Evolutionary conservation across 2,113 vertebrate species (phyloP).

Genomic region (Syrrhaptes paradoxus): DNA sequence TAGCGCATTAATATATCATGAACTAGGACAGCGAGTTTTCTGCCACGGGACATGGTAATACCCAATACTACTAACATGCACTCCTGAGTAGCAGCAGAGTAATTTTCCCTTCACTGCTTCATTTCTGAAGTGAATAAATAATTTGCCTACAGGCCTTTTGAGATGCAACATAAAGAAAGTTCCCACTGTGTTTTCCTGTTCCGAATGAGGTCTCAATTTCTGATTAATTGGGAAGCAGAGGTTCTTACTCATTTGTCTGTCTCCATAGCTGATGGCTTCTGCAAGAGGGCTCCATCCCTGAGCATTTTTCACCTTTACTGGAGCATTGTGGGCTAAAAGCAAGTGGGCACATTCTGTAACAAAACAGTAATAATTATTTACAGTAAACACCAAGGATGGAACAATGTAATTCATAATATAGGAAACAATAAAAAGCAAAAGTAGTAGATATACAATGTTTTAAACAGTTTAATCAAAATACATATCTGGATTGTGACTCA

Average conservation of each 20-base stretch:
- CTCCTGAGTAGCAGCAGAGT: background rate
- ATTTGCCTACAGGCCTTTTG: background rate
- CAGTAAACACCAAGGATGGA: background rate
- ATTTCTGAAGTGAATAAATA: background rate
- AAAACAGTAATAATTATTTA: background rate
- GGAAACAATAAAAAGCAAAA: background rate
- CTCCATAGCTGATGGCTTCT: conserved; percentile 99
- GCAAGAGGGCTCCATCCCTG: conserved; percentile 99
- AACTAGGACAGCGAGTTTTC: background rate
- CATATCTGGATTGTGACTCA: background rate
- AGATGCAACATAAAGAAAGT: background rate
- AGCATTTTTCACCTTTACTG: conserved; percentile 99
- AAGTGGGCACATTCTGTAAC: conserved; percentile 96
- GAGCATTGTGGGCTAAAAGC: conserved; percentile 98
- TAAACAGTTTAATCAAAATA: background rate
- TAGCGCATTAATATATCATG: background rate
- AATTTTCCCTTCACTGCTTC: background rate
- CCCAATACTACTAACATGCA: background rate
- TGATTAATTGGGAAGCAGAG: background rate
- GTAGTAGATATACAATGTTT: background rate
- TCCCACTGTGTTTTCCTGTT: background rate
- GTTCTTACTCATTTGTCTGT: conserved; percentile 97
- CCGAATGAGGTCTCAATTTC: background rate
- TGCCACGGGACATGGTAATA: background rate
- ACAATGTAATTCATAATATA: background rate